A percentile compares a stretch with the other conserved stretches of the same genome.
Conservation (phyloP, 2,888 invertebrate genomes). For the Scaptomyza tumidula region DNA sequence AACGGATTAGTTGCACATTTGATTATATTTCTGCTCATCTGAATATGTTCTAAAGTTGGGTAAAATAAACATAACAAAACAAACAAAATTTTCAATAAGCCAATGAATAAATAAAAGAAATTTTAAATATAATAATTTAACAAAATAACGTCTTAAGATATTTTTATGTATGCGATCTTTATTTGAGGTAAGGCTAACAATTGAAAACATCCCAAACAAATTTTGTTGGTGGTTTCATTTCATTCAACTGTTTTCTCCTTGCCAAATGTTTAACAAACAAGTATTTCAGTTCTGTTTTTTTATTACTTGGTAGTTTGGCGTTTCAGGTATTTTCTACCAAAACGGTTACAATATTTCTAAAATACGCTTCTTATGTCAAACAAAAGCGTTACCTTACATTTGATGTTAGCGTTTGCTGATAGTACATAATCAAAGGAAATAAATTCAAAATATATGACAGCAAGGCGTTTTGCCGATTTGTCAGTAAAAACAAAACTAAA, state of each 20-base stretch:
- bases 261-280: constrained; percentile 40
- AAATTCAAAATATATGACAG: constrained; percentile 5
- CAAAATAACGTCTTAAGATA: constrained; percentile 33
- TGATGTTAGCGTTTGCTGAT: constrained; percentile 43
- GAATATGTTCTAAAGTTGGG: constrained; percentile 16
- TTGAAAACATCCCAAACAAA: not conserved
- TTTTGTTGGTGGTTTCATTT: not conserved
- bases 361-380: constrained; percentile 44
- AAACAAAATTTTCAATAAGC: constrained; percentile 24
- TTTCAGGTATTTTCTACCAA: constrained; percentile 10
- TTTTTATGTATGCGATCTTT: constrained; percentile 57
- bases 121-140: constrained; percentile 26
- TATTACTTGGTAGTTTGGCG: constrained; percentile 50
- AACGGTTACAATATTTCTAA: constrained; percentile 14
- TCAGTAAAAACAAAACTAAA: constrained; percentile 1
- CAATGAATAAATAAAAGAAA: constrained; percentile 13
- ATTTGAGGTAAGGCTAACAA: constrained; percentile 62
- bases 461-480: not conserved
- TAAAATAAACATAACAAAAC: constrained; percentile 17
- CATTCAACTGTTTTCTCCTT: constrained; percentile 24
- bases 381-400: constrained; percentile 62
- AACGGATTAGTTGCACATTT: constrained; percentile 28
- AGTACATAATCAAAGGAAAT: constrained; percentile 15
- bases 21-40: constrained; percentile 28
- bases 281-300: constrained; percentile 62